Conservation (phyloP, 1,140 invertebrate species). For the Trissolcus basalis region DNA sequence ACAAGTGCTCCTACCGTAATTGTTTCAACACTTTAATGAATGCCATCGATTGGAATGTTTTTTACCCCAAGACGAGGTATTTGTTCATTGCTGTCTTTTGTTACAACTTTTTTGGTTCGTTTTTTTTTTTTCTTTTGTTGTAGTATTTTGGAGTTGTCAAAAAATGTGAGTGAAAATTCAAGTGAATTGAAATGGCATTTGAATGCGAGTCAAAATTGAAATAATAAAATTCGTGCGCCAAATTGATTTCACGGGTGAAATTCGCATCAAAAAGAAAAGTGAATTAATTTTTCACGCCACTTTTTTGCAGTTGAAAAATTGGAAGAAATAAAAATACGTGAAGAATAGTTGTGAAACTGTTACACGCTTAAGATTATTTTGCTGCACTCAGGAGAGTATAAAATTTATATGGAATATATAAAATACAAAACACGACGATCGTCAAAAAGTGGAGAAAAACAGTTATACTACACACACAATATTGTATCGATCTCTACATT, state of each 20-base stretch:
- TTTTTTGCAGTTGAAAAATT: conserved; percentile 23
- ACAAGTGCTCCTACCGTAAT: conserved; percentile 6
- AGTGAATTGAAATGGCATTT: no score
- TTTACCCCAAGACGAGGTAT: no score
- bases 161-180: no score
- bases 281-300: conserved; percentile 10
- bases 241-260: no score
- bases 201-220: conserved; percentile 16
- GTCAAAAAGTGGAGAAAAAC: conserved; percentile 51
- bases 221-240: not conserved
- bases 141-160: no score
- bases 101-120: no score
- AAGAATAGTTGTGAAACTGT: conserved; percentile 18
- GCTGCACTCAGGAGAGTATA: conserved; percentile 33
- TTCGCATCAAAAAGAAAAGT: no score
- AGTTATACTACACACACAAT: conserved; percentile 53
- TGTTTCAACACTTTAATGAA: no score
- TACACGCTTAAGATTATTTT: conserved; percentile 38
- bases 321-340: conserved; percentile 10
- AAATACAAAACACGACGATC: conserved; percentile 45
- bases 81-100: no score
- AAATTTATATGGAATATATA: conserved; percentile 39
- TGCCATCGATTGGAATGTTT: no score
- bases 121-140: no score
- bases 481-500: conserved; percentile 59